Evolutionary conservation across 2,113 vertebrate genomes (phyloP), one percentile per base, ranked within the genome.

Genomic region (Colius striatus): DNA sequence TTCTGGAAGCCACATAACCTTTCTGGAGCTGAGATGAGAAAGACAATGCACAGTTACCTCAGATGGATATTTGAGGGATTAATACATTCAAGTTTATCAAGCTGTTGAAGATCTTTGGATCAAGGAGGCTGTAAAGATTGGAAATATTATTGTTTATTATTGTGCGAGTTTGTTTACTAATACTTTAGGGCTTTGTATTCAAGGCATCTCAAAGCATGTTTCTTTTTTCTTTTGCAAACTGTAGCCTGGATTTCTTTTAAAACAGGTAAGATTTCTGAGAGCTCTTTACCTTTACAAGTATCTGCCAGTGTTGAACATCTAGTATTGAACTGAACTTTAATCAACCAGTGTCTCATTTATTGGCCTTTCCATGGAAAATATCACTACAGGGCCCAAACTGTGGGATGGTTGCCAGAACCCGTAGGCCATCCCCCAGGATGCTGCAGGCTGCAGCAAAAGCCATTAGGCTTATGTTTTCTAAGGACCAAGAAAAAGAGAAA

Each of bases 171-270:
- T 94, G 53, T 87, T 84, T 94, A 67, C 76, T 95, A 55, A 93
- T 91, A 75, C 66, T 92, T 84, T 4, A 96, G 84, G 87, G 89
- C 81, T 95, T 94, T 96, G 62, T 89, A 92, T 95, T 94, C 87
- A 89, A 95, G 84, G 66, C 50, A 89, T 95, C 94, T 95, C 66
- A 95, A 95, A 94, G 89, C 26, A 18, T 85, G 43, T 92, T 95
- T 94, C 65, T 94, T 93, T 85, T 84, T 84, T 87, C 66, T 92
- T 96, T 92, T 92, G 89, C 91, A 96, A 89, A 92, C 84, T 87
- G 62, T 92, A 95, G 95, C 94, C 74, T 94, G 93, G 92, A 94
- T 96, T 92, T 95, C 91, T 95, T 97, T 95, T 84, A 95, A 97
- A 97, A 95, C 75, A 81, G 83, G 79, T 93, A 92, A 96, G 95